Percentiles rank a stretch among this genome's conserved stretches.
These are phyloP conservation scores for Drosophila helvetica DNA, from an alignment of 2,888 invertebrate genomes.

Conservation along the genomic window DNA sequence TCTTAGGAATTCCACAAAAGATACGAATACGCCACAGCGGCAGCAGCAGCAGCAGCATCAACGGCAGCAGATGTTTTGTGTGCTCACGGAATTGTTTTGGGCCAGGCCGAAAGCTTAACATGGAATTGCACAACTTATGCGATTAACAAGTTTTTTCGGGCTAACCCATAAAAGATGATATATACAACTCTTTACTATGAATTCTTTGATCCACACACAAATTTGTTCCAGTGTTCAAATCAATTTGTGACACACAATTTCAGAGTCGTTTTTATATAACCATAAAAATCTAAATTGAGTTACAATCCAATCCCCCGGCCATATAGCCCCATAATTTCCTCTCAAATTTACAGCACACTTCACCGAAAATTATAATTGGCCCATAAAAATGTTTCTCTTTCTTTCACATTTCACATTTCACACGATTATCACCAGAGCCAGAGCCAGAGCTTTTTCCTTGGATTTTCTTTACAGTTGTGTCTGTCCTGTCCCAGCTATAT, in stretches of 20 bases:
- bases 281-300: slow-evolving; percentile 29
- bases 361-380: slow-evolving; percentile 45
- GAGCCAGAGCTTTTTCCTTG: slow-evolving; percentile 1
- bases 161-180: not conserved
- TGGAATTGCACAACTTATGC: slow-evolving; percentile 17
- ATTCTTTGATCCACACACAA: not conserved
- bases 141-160: slow-evolving; percentile 17
- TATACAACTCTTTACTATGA: not conserved
- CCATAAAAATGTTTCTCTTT: slow-evolving; percentile 57
- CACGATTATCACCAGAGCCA: slow-evolving; percentile 47
- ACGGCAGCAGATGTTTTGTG: slow-evolving; percentile 5
- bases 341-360: slow-evolving; percentile 30
- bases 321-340: slow-evolving; percentile 12
- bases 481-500: slow-evolving; percentile 6
- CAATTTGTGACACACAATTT: slow-evolving; percentile 21
- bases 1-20: slow-evolving; percentile 23
- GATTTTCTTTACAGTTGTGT: not conserved
- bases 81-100: slow-evolving; percentile 3
- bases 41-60: not conserved
- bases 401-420: slow-evolving; percentile 26
- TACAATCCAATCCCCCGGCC: slow-evolving; percentile 12
- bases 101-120: slow-evolving; percentile 1
- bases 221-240: slow-evolving; percentile 1
- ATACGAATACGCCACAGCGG: too few species aligned
- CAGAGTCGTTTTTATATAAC: not conserved